Evolutionary conservation across 2,113 vertebrate genomes (phyloP).

Genomic region (Triplophysa siluroides): DNA sequence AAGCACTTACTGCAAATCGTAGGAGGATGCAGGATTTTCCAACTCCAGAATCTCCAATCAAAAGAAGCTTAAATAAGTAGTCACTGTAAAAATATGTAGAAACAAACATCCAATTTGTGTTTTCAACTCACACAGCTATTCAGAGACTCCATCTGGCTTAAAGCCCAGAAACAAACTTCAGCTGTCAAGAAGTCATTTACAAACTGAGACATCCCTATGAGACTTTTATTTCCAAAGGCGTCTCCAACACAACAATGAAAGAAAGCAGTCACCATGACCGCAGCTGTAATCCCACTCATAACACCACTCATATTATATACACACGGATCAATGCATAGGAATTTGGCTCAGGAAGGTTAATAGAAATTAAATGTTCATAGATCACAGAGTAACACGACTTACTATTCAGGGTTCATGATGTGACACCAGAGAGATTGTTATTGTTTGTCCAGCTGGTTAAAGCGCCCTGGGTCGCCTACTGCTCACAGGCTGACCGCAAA

Average conservation of each 20-base stretch:
- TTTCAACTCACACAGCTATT: too few species aligned
- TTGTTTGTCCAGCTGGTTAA: constrained; percentile 36
- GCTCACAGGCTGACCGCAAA: constrained; percentile 34
- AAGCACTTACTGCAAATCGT: constrained; percentile 80
- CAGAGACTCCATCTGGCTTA: background rate
- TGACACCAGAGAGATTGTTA: constrained; percentile 43
- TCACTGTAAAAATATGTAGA: constrained; percentile 68
- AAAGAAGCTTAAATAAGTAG: constrained; percentile 84
- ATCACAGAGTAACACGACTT: constrained; percentile 54
- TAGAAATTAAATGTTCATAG: background rate
- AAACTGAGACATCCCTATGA: background rate
- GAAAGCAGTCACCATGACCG: background rate
- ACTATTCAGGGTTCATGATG: constrained; percentile 79
- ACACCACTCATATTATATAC: background rate
- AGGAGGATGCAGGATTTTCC: constrained; percentile 84
- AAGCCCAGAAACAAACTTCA: background rate
- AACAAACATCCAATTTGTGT: background rate
- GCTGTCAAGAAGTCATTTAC: background rate
- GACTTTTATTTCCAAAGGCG: background rate
- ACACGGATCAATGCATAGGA: background rate
- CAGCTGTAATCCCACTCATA: background rate
- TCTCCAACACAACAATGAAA: background rate
- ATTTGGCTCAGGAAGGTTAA: background rate
- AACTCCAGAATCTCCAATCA: constrained; percentile 84
- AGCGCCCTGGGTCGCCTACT: constrained; percentile 18